Evolutionary conservation across 2,888 invertebrate species (phyloP).

Genomic region (Glaucopsyche alexis): DNA sequence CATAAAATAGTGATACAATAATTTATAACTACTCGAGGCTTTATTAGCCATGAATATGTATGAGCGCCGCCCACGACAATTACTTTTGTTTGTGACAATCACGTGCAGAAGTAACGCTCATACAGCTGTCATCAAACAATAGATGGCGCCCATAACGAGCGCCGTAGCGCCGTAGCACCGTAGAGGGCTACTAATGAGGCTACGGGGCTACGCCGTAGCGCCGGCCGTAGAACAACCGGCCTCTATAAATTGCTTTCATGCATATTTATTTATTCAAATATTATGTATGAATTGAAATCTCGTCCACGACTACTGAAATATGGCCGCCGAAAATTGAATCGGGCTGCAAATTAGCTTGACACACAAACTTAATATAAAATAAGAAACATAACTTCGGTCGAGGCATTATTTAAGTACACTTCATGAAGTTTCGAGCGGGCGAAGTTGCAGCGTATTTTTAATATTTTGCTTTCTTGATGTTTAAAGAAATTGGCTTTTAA

Average conservation of each 20-base stretch:
- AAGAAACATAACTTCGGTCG: slow-evolving; percentile 45
- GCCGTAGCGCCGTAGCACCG: slow-evolving; percentile 48
- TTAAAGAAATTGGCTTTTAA: slow-evolving; percentile 58
- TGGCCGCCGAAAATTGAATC: slow-evolving; percentile 71
- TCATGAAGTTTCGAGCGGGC: slow-evolving; percentile 47
- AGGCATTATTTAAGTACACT: slow-evolving; percentile 51
- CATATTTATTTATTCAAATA: slow-evolving; percentile 80
- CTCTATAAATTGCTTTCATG: slow-evolving; percentile 79
- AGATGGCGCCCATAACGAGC: slow-evolving; percentile 50
- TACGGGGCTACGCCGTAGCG: slow-evolving; percentile 70
- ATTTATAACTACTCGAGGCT: not conserved
- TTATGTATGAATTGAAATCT: slow-evolving; percentile 78
- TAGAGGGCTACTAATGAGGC: slow-evolving; percentile 47
- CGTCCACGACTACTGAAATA: slow-evolving; percentile 71
- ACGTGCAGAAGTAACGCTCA: slow-evolving; percentile 20
- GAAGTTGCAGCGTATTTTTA: slow-evolving; percentile 50
- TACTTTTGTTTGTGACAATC: slow-evolving; percentile 22
- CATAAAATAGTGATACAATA: not conserved
- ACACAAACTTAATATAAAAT: slow-evolving; percentile 46
- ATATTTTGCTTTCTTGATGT: slow-evolving; percentile 53
- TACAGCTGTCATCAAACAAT: slow-evolving; percentile 46
- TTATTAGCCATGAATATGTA: slow-evolving; percentile 22
- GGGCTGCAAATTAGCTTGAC: slow-evolving; percentile 67
- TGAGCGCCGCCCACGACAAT: not conserved
- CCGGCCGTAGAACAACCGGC: slow-evolving; percentile 51